A percentile compares a stretch with the other conserved stretches of the same genome.
Conservation (phyloP, 2,113 vertebrate genomes). For the Clarias macrocephalus region DNA sequence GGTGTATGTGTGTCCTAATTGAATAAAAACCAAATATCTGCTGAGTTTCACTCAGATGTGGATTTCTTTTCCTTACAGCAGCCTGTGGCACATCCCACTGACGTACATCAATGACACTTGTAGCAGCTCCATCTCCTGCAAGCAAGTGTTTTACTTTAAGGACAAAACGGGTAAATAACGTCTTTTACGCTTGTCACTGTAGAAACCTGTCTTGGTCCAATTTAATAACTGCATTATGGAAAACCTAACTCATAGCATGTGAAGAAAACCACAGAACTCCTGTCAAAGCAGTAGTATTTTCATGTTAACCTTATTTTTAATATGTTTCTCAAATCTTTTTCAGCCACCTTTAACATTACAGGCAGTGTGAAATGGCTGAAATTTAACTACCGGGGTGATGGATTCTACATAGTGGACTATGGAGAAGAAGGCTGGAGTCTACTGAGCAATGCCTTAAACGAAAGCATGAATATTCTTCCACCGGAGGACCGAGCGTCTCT, state of each 20-base stretch:
- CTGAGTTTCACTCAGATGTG: slow-evolving; percentile 60
- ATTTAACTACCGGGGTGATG: slow-evolving; percentile 84
- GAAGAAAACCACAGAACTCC: background rate
- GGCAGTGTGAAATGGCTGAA: slow-evolving; percentile 87
- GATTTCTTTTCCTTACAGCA: slow-evolving; percentile 58
- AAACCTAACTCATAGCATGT: background rate
- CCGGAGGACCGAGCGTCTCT: slow-evolving; percentile 86
- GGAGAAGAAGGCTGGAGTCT: slow-evolving; percentile 75
- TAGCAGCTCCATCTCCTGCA: slow-evolving; percentile 66
- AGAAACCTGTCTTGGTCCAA: background rate
- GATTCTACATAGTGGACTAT: slow-evolving; percentile 92
- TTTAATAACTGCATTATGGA: background rate
- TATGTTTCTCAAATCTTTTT: background rate
- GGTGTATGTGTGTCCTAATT: background rate
- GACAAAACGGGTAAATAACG: slow-evolving; percentile 79
- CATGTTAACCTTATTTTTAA: background rate
- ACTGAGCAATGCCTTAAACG: slow-evolving; percentile 73
- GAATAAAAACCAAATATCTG: slow-evolving; percentile 56
- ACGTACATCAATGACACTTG: slow-evolving; percentile 81
- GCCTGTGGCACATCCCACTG: slow-evolving; percentile 88
- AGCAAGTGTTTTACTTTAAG: slow-evolving; percentile 75
- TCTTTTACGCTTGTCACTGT: background rate
- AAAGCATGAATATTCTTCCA: slow-evolving; percentile 73
- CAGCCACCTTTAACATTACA: slow-evolving; percentile 78
- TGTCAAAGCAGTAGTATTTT: background rate